These are phyloP conservation scores for Unio pictorum DNA, from an alignment of 2,888 invertebrate genomes.

Conservation along the genomic window DNA sequence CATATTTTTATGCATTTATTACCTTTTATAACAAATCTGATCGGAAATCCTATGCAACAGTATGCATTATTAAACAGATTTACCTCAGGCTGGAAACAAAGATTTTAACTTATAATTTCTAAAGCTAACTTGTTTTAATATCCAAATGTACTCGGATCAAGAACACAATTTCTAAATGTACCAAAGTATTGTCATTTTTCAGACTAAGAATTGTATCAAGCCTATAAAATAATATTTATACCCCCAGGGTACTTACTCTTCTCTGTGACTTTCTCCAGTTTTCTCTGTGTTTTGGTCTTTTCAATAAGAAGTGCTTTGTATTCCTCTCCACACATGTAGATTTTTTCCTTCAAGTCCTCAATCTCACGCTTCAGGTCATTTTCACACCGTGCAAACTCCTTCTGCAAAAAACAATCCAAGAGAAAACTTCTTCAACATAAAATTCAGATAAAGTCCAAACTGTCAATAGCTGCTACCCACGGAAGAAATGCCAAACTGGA, in stretches of 20 bases:
- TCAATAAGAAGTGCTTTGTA: slow-evolving; percentile 61
- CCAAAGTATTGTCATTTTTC: too few species aligned
- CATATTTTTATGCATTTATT: background rate
- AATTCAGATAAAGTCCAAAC: too few species aligned
- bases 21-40: background rate
- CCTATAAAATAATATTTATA: background rate
- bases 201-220: background rate
- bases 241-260: slow-evolving; percentile 32
- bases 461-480: too few species aligned
- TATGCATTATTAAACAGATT: too few species aligned
- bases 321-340: slow-evolving; percentile 62
- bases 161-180: too few species aligned
- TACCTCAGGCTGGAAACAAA: too few species aligned
- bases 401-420: slow-evolving; percentile 22
- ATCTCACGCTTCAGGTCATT: slow-evolving; percentile 54
- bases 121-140: too few species aligned
- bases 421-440: background rate
- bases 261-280: slow-evolving; percentile 44
- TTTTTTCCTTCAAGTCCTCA: slow-evolving; percentile 58
- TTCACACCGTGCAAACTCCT: slow-evolving; percentile 37
- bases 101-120: too few species aligned
- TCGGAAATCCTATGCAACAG: background rate
- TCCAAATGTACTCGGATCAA: too few species aligned
- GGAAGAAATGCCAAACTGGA: too few species aligned
- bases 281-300: slow-evolving; percentile 51